phyloP scores from a whole-genome alignment of 2,888 invertebrate species.

The Laspeyria flexula region DNA sequence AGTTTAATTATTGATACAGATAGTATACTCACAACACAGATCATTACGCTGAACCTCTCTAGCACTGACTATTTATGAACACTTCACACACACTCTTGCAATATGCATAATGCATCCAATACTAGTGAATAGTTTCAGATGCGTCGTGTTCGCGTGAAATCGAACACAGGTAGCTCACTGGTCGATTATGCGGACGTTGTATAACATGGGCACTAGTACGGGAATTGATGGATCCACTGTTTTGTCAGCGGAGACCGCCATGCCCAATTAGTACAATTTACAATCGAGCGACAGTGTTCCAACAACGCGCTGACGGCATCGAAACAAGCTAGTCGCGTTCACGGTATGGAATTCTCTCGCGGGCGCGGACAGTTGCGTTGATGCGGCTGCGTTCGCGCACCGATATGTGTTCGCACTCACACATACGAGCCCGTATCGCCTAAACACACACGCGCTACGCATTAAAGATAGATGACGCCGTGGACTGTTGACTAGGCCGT shows the following conservation, averaged over 20 bases:
- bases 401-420: slow-evolving; percentile 68
- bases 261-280: slow-evolving; percentile 84
- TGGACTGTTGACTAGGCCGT: slow-evolving; percentile 44
- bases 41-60: slow-evolving; percentile 75
- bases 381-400: slow-evolving; percentile 78
- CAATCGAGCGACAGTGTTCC: slow-evolving; percentile 74
- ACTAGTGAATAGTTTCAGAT: slow-evolving; percentile 66
- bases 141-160: slow-evolving; percentile 61
- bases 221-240: slow-evolving; percentile 76
- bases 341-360: slow-evolving; percentile 78
- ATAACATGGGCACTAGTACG: slow-evolving; percentile 66
- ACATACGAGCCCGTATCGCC: slow-evolving; percentile 41
- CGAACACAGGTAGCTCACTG: slow-evolving; percentile 69
- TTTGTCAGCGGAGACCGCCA: slow-evolving; percentile 77
- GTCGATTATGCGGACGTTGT: slow-evolving; percentile 63
- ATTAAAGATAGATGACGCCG: slow-evolving; percentile 62
- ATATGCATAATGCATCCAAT: slow-evolving; percentile 76
- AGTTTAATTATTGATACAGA: slow-evolving; percentile 52
- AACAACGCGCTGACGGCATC: slow-evolving; percentile 80
- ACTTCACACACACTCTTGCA: slow-evolving; percentile 78
- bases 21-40: slow-evolving; percentile 75
- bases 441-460: slow-evolving; percentile 51
- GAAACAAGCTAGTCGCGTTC: slow-evolving; percentile 80
- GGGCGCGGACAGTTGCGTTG: slow-evolving; percentile 64
- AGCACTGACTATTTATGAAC: slow-evolving; percentile 81